Evolutionary conservation across 1,140 invertebrate genomes (phyloP).

Genomic region (Danaus plexippus): DNA sequence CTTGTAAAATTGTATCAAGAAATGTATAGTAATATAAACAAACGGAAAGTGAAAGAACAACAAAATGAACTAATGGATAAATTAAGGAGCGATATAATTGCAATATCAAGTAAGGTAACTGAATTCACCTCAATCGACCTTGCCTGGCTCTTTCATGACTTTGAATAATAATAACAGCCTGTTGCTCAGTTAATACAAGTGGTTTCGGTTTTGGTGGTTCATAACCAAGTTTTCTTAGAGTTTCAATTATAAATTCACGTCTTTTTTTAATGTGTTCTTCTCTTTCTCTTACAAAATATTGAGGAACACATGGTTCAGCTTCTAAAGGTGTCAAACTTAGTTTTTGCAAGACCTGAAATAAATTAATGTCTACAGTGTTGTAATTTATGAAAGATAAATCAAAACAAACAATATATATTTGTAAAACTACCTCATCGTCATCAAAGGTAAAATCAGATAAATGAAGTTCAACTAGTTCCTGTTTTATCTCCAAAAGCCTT

Average conservation of each 20-base stretch:
- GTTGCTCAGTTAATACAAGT: slow-evolving; percentile 79
- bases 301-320: slow-evolving; percentile 77
- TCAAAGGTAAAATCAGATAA: slow-evolving; percentile 89
- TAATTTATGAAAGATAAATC: background rate
- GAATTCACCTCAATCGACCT: slow-evolving; percentile 76
- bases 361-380: background rate
- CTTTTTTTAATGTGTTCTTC: slow-evolving; percentile 74
- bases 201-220: slow-evolving; percentile 75
- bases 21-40: slow-evolving; percentile 1
- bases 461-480: slow-evolving; percentile 89
- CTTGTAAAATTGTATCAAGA: slow-evolving; percentile 51
- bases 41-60: too few species aligned
- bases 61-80: background rate
- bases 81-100: background rate
- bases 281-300: slow-evolving; percentile 79
- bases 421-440: slow-evolving; percentile 78
- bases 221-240: slow-evolving; percentile 78
- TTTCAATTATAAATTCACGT: slow-evolving; percentile 76
- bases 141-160: slow-evolving; percentile 92
- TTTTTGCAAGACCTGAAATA: slow-evolving; percentile 60
- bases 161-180: slow-evolving; percentile 90
- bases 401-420: background rate
- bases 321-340: slow-evolving; percentile 77
- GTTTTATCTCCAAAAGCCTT: slow-evolving; percentile 83
- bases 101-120: background rate